These are phyloP conservation scores for Cerastis rubricosa DNA, from an alignment of 2,888 invertebrate species.

Conservation along the genomic window DNA sequence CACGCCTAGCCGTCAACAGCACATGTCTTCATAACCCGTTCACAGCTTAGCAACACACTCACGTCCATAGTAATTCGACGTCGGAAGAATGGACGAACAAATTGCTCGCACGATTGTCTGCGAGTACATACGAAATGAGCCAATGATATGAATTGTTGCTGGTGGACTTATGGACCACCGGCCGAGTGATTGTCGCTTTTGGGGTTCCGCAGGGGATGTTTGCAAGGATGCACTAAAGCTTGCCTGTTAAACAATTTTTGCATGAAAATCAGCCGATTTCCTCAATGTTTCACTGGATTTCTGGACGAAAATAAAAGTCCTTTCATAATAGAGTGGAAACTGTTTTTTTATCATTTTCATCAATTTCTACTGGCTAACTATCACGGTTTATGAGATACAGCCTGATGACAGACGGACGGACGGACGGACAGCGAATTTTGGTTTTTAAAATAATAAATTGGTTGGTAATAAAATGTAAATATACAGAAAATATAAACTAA, in stretches of 20 bases:
- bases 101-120: constrained; percentile 69
- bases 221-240: background rate
- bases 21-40: constrained; percentile 68
- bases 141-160: constrained; percentile 68
- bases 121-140: constrained; percentile 63
- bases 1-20: constrained; percentile 49
- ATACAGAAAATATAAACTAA: too few relatives aligned
- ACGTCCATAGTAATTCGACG: constrained; percentile 72
- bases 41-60: constrained; percentile 65
- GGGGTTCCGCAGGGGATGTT: constrained; percentile 46
- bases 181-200: constrained; percentile 57
- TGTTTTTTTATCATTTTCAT: too few relatives aligned
- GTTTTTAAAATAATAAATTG: too few relatives aligned
- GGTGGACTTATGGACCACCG: constrained; percentile 65
- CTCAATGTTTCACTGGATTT: background rate
- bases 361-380: too few relatives aligned
- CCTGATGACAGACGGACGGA: too few relatives aligned
- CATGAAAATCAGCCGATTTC: background rate
- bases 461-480: too few relatives aligned
- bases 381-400: too few relatives aligned
- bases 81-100: constrained; percentile 68
- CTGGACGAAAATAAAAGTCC: background rate
- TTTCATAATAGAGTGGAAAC: background rate
- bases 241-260: background rate
- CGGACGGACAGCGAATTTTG: too few relatives aligned